Base-by-base conservation (phyloP, 2,797 vertebrate species). In the Sebastes iracundus region DNA sequence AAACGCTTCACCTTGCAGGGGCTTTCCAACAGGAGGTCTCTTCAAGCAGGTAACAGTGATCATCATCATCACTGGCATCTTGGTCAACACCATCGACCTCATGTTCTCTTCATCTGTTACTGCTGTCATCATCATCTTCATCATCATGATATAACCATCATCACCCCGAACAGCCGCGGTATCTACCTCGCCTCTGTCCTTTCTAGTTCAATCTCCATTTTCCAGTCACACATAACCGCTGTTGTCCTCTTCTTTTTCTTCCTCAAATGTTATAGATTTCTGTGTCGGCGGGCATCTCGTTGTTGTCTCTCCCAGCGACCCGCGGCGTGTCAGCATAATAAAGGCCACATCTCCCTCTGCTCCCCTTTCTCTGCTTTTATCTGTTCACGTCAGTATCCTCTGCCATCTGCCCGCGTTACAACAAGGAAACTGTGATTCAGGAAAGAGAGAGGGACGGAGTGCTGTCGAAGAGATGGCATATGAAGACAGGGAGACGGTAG, bases 1-100 rank as follows among this genome's bases (percentile, higher is more conserved):
- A 98, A 97, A 94, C 96, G 97, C 92, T 98, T 98, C 97, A 98
- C 96, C 92, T 96, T 98, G 91, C 97, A 98, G 94, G 97, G 97
- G 84, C 97, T 98, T 93, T 97, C 97, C 92, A 98, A 98, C 93
- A 96, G 97, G 95, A 97, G 97, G 95, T 96, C 97, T 91, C 97
- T 97, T 72, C 96, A 96, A 83, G 94, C 97, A 98, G 97, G 97
- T 98, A 98, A 95, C 69, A 55, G 70, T 22, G 20, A 1, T 30
- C 13, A 13, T 49, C 63, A n/a, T 52, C 13, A 22, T 55, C 63
- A 53, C 4, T 22, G 14, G 32, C 55, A 59, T 75, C 66, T 60
- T 33, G 22, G 61, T 83, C 49, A 12, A 25, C 30, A 59, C 9
- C 14, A 2, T 33, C 25, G 11, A 56, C 52, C 4, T 81, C 32